These are phyloP conservation scores for Paraescarpia echinospica DNA, from an alignment of 1,140 invertebrate genomes.

Conservation along the genomic window DNA sequence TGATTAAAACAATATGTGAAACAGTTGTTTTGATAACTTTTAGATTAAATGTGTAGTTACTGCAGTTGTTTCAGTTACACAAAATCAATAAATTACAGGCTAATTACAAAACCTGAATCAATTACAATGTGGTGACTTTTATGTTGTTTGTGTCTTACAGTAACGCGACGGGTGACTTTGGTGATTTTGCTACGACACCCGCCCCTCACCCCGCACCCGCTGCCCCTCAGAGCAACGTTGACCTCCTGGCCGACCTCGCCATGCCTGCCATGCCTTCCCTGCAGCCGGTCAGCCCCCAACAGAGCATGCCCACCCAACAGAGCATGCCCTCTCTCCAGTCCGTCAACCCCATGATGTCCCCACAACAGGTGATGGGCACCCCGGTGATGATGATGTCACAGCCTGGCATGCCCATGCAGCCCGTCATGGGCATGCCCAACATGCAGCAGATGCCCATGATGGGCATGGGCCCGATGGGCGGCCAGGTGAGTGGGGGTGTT, in stretches of 20 bases:
- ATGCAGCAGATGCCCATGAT: background rate
- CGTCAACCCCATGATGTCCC: background rate
- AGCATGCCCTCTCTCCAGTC: background rate
- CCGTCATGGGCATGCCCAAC: background rate
- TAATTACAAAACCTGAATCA: background rate
- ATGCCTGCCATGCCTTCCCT: conserved; percentile 21
- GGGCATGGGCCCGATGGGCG: background rate
- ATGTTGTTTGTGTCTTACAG: conserved; percentile 18
- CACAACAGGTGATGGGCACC: background rate
- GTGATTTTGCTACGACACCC: conserved; percentile 28
- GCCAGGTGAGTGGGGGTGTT: background rate
- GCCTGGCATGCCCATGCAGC: conserved; percentile 14
- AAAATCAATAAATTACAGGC: background rate
- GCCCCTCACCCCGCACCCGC: background rate
- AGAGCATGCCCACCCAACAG: background rate
- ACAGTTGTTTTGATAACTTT: background rate
- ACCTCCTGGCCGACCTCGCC: conserved; percentile 14
- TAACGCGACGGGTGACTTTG: conserved; percentile 25
- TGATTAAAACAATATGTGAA: background rate
- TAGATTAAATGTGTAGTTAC: background rate
- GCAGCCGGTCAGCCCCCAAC: background rate
- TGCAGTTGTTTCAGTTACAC: background rate
- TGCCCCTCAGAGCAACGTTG: conserved; percentile 14
- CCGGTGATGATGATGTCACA: conserved; percentile 17
- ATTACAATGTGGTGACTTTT: background rate